Conservation (phyloP, 2,797 vertebrate genomes). For the Phataginus tricuspis region DNA sequence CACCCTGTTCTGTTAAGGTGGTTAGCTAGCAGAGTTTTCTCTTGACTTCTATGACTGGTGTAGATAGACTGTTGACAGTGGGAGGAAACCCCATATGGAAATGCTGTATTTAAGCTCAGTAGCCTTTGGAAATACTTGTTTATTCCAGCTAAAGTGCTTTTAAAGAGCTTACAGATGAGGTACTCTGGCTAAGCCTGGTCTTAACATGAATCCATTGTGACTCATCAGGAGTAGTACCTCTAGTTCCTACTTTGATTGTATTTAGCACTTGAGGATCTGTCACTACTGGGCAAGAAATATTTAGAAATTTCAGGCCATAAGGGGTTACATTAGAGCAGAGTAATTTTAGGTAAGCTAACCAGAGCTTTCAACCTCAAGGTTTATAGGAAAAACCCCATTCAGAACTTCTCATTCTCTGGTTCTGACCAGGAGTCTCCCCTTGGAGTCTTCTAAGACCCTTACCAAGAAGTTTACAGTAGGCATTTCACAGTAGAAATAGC, state of each 20-base stretch:
- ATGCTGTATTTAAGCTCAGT: neutral
- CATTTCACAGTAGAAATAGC: neutral
- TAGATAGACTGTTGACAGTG: neutral
- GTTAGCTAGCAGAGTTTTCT: neutral
- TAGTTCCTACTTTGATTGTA: neutral
- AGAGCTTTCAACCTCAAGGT: neutral
- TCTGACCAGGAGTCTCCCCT: neutral
- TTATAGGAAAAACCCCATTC: neutral
- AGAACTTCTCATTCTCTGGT: neutral
- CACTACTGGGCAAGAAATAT: neutral
- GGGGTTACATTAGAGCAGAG: neutral
- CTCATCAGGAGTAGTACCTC: neutral
- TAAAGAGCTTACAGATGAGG: neutral
- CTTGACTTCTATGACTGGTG: neutral
- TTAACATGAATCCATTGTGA: neutral
- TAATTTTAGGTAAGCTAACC: neutral
- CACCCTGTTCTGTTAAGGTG: neutral
- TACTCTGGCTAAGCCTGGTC: neutral
- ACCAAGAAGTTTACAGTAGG: neutral
- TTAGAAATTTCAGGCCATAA: neutral
- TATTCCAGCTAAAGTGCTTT: neutral
- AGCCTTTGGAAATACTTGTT: slow-evolving; percentile 2
- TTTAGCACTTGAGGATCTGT: neutral
- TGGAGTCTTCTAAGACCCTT: neutral
- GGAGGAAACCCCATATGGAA: neutral